phyloP scores from a whole-genome alignment of 2,888 invertebrate species.

The Aleiodes alternator region DNA sequence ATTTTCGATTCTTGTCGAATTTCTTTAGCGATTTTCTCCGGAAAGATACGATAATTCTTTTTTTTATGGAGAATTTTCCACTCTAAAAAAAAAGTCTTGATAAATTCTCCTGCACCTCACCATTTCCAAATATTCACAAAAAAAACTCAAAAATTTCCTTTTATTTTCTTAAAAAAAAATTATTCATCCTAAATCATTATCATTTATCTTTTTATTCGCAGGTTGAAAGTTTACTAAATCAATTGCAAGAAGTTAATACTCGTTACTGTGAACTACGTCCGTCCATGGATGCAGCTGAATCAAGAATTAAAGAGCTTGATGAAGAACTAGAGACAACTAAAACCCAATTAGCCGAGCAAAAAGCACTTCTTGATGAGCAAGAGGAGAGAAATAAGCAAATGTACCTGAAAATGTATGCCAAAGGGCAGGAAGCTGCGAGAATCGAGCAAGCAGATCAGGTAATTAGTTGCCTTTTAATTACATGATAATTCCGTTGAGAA shows the following conservation, averaged over 20 bases:
- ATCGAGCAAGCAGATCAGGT: constrained; percentile 84
- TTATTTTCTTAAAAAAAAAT: too few species aligned
- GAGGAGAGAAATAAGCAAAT: constrained; percentile 85
- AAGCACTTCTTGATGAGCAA: constrained; percentile 80
- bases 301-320: constrained; percentile 83
- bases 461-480: constrained; percentile 53
- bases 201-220: constrained; percentile 60
- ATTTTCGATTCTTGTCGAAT: too few species aligned
- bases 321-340: constrained; percentile 84
- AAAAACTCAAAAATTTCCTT: background rate
- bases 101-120: too few species aligned
- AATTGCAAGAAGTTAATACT: constrained; percentile 85
- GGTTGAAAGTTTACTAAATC: constrained; percentile 84
- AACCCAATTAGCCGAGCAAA: constrained; percentile 82
- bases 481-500: constrained; percentile 1
- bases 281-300: constrained; percentile 84
- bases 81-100: too few species aligned
- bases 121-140: background rate
- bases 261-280: constrained; percentile 87
- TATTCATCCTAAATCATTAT: too few species aligned
- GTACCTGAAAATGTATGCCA: constrained; percentile 89
- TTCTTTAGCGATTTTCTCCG: too few species aligned
- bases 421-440: constrained; percentile 88
- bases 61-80: too few species aligned
- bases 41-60: too few species aligned